Base-by-base conservation (phyloP, 2,797 vertebrate genomes). In the Tokudaia muenninki region DNA sequence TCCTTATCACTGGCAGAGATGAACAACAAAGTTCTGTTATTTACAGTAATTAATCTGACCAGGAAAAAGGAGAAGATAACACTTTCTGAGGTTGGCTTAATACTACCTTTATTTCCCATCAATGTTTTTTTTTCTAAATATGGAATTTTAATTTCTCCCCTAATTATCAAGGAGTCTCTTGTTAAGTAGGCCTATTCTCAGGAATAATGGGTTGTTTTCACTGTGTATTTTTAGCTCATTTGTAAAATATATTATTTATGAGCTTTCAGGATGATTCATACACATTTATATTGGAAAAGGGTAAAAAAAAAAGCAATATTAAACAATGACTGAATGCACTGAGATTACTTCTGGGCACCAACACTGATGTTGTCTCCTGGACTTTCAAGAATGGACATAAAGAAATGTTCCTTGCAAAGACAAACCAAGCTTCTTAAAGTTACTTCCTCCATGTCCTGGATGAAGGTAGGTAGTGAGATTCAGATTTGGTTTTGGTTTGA, bases 131-230 rank as follows among this genome's bases (percentile, higher is more conserved):
- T 92, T 63, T 82, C 91, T 94, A 95, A 97, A 91, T 92, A 94
- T 87, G 91, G 92, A 97, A 94, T 95, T 96, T 92, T 78, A 95
- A 96, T 94, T 91, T 93, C 78, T 47, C 94, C 29, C 63, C 52
- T 97, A 96, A 95, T 94, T 95, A 92, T 87, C 10, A 2, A 95
- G n/a, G 34, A 84, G 44, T 84, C 37, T 95, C 91, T 97, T 92
- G 94, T 84, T 89, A 96, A 84, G 57, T 77, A 44, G 44, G 21
- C 57, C n/a, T 70, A 65, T 91, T 72, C 34, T 3, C 6, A 37
- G 70, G 59, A 21, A 72, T n/a, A 61, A 50, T 67, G 67, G 70
- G 29, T 97, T 91, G 74, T 79, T 94, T 95, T 87, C 14, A 75
- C 55, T 70, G 11, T 87, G 6, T 82, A 55, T 57, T 96, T 82